Evolutionary conservation across 2,113 vertebrate species (phyloP), one percentile per base, ranked within the genome.

Genomic region (Actinemys pallida): DNA sequence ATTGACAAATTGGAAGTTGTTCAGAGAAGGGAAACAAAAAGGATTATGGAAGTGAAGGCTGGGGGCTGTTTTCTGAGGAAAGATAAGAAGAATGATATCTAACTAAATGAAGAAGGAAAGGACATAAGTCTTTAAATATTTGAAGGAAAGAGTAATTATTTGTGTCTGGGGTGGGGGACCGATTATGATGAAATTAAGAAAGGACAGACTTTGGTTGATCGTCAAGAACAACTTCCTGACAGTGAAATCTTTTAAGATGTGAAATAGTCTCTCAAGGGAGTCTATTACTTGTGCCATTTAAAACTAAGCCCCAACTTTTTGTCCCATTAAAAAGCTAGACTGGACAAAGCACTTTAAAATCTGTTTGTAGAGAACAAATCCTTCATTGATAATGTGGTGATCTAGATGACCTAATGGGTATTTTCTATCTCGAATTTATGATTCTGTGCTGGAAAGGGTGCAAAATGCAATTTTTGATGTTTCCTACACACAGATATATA

Each of bases 41-140:
- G 59, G 29, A n/a, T 69, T 69, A 69, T 69, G 35, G 35, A 69
- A n/a, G 31, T 7, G 31, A 16, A 69, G 62, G 35, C 35, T 19
- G 62, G 35, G 62, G 35, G 7, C 35, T 69, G 53, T 24, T 14
- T 57, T 14, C 8, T 84, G 53, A 81, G n/a, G 84, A 59, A 49
- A 45, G 31, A 56, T n/a, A 10, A 50, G 79, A 72, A 86, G 13
- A 8, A 13, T 65, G 62, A 65, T 52, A 14, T 16, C 25, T 76
- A 83, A 25, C 0, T 5, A 0, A 1, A 5, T 5, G 27, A 52
- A 39, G 31, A 59, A 57, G 65, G 29, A 20, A 0, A 2, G 39
- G 49, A 24, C 85, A 45, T 54, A 11, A 76, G 9, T 12, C 53
- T 89, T 27, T 31, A 7, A 14, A 2, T 35, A 12, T 54, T 31